A percentile compares a stretch with the other conserved stretches of the same genome.
Evolutionary conservation across 2,888 invertebrate species (phyloP).

Genomic region (Rotaria sp.): DNA sequence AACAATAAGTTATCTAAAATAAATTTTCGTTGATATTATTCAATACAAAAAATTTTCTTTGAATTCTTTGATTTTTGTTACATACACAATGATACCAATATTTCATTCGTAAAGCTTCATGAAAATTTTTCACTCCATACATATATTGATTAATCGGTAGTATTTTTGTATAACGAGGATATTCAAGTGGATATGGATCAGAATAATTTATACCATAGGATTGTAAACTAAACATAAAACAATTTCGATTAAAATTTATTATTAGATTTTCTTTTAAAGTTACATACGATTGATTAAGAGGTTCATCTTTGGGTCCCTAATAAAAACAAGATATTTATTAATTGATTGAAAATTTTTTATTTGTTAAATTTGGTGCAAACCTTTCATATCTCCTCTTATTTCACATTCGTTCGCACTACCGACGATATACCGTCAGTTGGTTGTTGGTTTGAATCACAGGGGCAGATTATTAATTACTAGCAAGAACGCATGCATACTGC

Average conservation of each 20-base stretch:
- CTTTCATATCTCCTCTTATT: too few relatives aligned
- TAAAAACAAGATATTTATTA: neutral
- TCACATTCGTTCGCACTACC: too few relatives aligned
- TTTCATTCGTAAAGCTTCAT: neutral
- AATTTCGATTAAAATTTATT: neutral
- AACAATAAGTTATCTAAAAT: neutral
- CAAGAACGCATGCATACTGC: too few relatives aligned
- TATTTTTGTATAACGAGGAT: neutral
- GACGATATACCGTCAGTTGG: too few relatives aligned
- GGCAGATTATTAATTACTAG: too few relatives aligned
- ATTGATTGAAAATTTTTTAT: too few relatives aligned
- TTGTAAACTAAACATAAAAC: neutral
- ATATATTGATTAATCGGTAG: neutral
- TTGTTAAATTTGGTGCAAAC: too few relatives aligned
- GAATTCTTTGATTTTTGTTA: neutral
- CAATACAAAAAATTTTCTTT: neutral
- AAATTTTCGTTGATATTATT: neutral
- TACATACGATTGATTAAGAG: neutral
- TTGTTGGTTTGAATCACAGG: too few relatives aligned
- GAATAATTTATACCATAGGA: constrained; percentile 7
- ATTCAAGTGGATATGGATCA: neutral
- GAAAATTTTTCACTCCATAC: neutral
- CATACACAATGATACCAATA: neutral
- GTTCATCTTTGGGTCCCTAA: neutral
- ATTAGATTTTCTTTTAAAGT: neutral